Base-by-base conservation (phyloP, 2,113 vertebrate species). In the Tyrannus savana region DNA sequence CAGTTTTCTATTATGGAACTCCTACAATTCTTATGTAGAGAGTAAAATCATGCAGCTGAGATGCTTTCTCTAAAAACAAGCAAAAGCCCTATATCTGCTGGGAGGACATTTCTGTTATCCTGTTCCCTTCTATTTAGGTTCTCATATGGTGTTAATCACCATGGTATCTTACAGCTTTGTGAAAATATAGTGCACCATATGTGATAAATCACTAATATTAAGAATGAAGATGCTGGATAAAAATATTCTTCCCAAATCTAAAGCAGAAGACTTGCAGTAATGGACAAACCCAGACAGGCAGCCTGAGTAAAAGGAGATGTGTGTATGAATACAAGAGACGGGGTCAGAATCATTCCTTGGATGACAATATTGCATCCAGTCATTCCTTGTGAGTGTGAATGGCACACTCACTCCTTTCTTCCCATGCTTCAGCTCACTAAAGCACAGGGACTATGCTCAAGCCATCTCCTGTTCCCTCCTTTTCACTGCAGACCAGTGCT, bases 131-230 rank as follows among this genome's bases (percentile, higher is more conserved):
- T 96, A 77, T 96, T 96, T 96, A 96, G 49, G 62, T 90, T 89
- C 83, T 96, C 84, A 68, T 90, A 82, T 72, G 84, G 83, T 93
- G 92, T 93, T 96, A 92, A 92, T 95, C 95, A 95, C 96, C 90
- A 93, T 96, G 96, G 92, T 95, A 96, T 96, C 95, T 93, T 90
- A 93, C 76, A 96, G 83, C 85, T 92, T 90, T 89, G 59, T 90
- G 89, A 93, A 96, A 96, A 95, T 90, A 93, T 60, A 95, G 86
- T 60, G 69, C 53, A 73, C 91, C 96, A 96, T 96, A 96, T 95
- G 96, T 64, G 92, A 89, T 87, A 96, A 90, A 92, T 94, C 88
- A 87, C 82, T 96, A 96, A 86, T 96, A 96, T 94, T 94, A 97
- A 95, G 91, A 95, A 80, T 94, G 63, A 95, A 91, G 68, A 87